A percentile compares a stretch with the other conserved stretches of the same genome.
phyloP scores from a whole-genome alignment of 2,797 vertebrate species.

The Passerculus sandwichensis region DNA sequence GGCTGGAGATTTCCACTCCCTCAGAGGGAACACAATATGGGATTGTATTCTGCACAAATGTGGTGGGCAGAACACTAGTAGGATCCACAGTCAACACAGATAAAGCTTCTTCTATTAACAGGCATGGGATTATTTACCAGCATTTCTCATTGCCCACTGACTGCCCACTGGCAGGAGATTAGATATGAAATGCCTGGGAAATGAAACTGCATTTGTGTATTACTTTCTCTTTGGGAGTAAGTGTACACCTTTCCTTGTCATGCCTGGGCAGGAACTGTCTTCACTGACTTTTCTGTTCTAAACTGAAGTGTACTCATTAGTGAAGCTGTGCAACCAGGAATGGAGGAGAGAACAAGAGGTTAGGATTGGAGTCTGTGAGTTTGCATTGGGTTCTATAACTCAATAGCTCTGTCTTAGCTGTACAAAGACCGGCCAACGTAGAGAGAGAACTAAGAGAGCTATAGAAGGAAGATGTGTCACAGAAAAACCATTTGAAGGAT shows the following conservation, averaged over 20 bases:
- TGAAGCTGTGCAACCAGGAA: neutral
- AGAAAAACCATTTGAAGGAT: neutral
- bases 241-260: neutral
- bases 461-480: accelerated
- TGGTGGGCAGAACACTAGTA: neutral
- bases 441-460: neutral
- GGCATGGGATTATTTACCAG: neutral
- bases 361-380: neutral
- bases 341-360: neutral
- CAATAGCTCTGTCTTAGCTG: accelerated
- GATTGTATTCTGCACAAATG: neutral
- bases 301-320: neutral
- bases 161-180: neutral
- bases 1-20: neutral
- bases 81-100: neutral
- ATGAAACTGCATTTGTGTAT: neutral
- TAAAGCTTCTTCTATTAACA: neutral
- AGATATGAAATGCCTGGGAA: neutral
- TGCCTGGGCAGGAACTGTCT: neutral
- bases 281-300: neutral
- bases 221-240: neutral
- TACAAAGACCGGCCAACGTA: accelerated
- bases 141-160: neutral
- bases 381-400: accelerated
- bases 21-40: neutral